Evolutionary conservation across 2,113 vertebrate species (phyloP).

Genomic region (Acrocephalus arundinaceus): DNA sequence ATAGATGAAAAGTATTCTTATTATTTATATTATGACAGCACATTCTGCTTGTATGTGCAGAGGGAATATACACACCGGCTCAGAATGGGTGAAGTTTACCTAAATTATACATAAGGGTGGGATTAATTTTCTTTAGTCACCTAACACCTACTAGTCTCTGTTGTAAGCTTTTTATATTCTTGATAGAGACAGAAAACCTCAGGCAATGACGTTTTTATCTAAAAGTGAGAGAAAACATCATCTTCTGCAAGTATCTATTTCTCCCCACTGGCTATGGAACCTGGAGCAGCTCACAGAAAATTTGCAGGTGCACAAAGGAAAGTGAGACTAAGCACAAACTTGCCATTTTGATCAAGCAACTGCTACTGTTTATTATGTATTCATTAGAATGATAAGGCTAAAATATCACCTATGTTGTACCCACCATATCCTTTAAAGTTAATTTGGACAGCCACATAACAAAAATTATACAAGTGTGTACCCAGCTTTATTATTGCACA

Average conservation of each 20-base stretch:
- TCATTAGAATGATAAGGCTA: neutral
- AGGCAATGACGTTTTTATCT: neutral
- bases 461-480: neutral
- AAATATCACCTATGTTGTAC: neutral
- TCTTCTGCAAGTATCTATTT: neutral
- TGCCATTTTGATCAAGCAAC: neutral
- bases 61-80: neutral
- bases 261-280: neutral
- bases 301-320: neutral
- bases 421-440: neutral
- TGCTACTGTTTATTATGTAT: neutral
- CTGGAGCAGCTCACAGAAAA: neutral
- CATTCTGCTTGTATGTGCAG: neutral
- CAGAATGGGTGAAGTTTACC: neutral
- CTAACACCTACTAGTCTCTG: neutral
- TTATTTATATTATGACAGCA: neutral
- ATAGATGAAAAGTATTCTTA: neutral
- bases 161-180: neutral
- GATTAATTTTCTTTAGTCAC: neutral
- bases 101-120: neutral
- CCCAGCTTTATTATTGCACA: neutral
- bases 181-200: neutral
- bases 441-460: neutral
- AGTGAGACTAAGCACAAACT: neutral
- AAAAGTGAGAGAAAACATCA: neutral